Evolutionary conservation across 1,140 invertebrate species (phyloP).

Genomic region (Palaemon carinicauda): DNA sequence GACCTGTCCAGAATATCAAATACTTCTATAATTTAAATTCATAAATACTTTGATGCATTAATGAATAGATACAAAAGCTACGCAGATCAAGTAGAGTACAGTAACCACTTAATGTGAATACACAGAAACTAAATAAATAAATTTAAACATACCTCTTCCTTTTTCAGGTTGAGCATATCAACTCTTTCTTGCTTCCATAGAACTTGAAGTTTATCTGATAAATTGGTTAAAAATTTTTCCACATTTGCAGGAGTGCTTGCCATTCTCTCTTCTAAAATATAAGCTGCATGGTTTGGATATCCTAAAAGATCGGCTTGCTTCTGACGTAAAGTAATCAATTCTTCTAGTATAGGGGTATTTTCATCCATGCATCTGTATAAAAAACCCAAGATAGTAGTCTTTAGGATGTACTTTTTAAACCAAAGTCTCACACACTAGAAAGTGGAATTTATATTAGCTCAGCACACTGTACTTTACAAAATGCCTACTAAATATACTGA

Average conservation of each 20-base stretch:
- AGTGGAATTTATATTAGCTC: too few relatives aligned
- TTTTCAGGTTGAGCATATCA: conserved; percentile 67
- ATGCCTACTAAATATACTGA: too few relatives aligned
- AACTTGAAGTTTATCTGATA: conserved; percentile 67
- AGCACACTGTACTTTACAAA: too few relatives aligned
- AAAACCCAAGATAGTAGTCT: background rate
- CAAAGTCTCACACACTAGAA: background rate
- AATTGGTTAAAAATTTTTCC: conserved; percentile 65
- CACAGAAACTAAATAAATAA: conserved; percentile 61
- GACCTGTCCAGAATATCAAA: too few relatives aligned
- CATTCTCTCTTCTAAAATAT: conserved; percentile 69
- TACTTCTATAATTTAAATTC: too few relatives aligned
- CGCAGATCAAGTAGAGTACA: background rate
- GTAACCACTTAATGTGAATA: background rate
- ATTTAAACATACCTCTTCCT: conserved; percentile 63
- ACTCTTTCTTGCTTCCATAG: conserved; percentile 66
- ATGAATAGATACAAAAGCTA: too few relatives aligned
- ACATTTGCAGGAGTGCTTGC: conserved; percentile 68
- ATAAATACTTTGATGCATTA: too few relatives aligned
- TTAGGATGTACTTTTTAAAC: background rate
- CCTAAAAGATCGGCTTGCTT: conserved; percentile 67
- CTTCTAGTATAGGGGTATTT: conserved; percentile 68
- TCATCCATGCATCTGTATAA: conserved; percentile 66
- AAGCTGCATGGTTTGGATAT: conserved; percentile 68
- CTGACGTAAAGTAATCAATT: conserved; percentile 67